These are phyloP conservation scores for Mellilla xanthometata DNA, from an alignment of 2,888 invertebrate genomes.

Conservation along the genomic window DNA sequence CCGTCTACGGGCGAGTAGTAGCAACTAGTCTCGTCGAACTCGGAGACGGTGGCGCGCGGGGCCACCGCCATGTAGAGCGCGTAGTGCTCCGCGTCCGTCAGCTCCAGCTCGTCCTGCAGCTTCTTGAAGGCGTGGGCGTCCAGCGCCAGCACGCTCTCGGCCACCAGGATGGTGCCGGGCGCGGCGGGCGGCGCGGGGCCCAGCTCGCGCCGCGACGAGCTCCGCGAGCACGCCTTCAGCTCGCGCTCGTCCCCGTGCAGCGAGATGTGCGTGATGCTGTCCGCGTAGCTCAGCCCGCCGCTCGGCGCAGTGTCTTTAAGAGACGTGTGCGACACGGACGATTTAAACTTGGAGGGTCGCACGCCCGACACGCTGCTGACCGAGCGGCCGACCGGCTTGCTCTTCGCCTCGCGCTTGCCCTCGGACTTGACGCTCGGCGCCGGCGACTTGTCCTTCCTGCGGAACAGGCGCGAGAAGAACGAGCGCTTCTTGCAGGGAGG, in stretches of 20 bases:
- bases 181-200: slow-evolving; percentile 69
- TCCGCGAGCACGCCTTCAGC: slow-evolving; percentile 52
- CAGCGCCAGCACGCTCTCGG: slow-evolving; percentile 75
- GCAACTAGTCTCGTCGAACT: slow-evolving; percentile 94
- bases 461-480: slow-evolving; percentile 72
- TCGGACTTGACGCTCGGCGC: slow-evolving; percentile 68
- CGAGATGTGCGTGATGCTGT: slow-evolving; percentile 86
- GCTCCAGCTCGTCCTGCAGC: slow-evolving; percentile 83
- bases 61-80: slow-evolving; percentile 93
- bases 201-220: slow-evolving; percentile 50
- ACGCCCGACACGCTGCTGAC: slow-evolving; percentile 84
- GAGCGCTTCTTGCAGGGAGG: slow-evolving; percentile 75
- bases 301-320: slow-evolving; percentile 67
- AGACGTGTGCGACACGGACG: slow-evolving; percentile 67
- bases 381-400: slow-evolving; percentile 81
- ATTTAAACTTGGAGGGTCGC: slow-evolving; percentile 75
- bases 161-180: slow-evolving; percentile 83
- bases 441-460: slow-evolving; percentile 70
- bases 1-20: slow-evolving; percentile 93
- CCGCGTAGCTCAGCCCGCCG: slow-evolving; percentile 73
- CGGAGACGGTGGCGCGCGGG: slow-evolving; percentile 92
- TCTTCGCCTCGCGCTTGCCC: slow-evolving; percentile 51
- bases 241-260: slow-evolving; percentile 82
- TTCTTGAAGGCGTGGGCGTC: slow-evolving; percentile 66
- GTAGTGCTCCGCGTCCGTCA: slow-evolving; percentile 94